Conservation (phyloP, 2,113 vertebrate species). For the Menura novaehollandiae region DNA sequence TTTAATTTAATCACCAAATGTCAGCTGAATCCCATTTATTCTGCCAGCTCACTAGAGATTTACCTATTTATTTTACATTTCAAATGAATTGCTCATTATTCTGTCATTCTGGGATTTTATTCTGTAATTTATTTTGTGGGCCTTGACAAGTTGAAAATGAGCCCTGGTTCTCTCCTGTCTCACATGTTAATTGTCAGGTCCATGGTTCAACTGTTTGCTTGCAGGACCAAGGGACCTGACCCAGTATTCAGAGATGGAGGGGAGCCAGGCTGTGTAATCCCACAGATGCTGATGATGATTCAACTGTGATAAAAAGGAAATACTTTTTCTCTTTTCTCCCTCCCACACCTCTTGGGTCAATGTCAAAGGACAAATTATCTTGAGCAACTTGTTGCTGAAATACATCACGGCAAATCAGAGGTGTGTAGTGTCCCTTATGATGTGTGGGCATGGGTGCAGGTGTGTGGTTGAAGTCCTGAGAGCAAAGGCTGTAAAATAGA, state of each 20-base stretch:
- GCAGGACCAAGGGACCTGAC: neutral
- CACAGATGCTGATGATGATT: neutral
- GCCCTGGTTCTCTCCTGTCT: neutral
- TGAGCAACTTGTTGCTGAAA: neutral
- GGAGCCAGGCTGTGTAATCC: neutral
- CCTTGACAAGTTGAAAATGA: slow-evolving; percentile 64
- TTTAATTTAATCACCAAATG: slow-evolving; percentile 78
- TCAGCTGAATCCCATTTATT: slow-evolving; percentile 71
- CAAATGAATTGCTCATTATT: slow-evolving; percentile 73
- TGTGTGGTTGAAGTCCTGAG: neutral
- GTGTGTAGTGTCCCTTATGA: neutral
- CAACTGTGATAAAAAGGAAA: neutral
- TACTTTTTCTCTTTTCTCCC: neutral
- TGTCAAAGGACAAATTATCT: neutral
- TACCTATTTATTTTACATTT: slow-evolving; percentile 79
- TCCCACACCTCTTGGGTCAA: neutral
- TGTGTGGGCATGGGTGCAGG: neutral
- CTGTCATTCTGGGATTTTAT: slow-evolving; percentile 67
- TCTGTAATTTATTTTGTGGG: slow-evolving; percentile 68
- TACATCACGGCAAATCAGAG: neutral
- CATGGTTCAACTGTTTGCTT: neutral
- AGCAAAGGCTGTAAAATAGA: neutral
- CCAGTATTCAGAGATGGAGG: neutral
- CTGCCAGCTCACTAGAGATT: slow-evolving; percentile 66
- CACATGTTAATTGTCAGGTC: slow-evolving; percentile 33